Evolutionary conservation across 2,888 invertebrate species (phyloP), one percentile per base, ranked within the genome.

Genomic region (Halictus ligatus): DNA sequence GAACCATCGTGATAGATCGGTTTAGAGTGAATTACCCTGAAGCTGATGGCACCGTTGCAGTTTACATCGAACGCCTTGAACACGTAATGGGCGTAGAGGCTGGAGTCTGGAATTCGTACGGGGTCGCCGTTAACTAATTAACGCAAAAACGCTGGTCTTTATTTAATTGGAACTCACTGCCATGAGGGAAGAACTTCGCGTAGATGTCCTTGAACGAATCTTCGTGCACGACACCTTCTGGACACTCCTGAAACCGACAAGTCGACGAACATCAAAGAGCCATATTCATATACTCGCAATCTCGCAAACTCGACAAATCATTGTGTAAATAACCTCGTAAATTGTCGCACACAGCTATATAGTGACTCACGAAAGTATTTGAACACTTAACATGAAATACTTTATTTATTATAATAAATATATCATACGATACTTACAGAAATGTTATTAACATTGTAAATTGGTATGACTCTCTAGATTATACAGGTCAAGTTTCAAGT

Each of bases 51-150:
- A 88, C 99, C 99, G 95, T 98, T 99, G 96, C 98, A 98, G 96
- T 99, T 99, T 92, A 99, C 98, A 96, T 99, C 99, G 95, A 99
- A 99, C 89, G 99, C 99, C 96, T 99, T 99, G 97, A 99, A 99
- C 96, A 99, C 99, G 96, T 98, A 99, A 96, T 99, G 99, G 94
- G 99, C 99, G 96, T 99, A 99, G 94, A 98, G 97, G 94, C 98
- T 98, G 90, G 99, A 98, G 96, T 99, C 99, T 99, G 97, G 86
- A 94, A 94, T 92, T 90, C 78, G 88, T 87, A 89, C 29, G 80
- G 74, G 60, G 72, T 83, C 21, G 80, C 86, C 83, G 88, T 91
- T 90, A 90, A 90, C 86, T 88, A 87, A 88, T 88, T 87, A 89
- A 89, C 80, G 80, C 81, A 87, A 89, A 89, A 88, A 89, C 86